These are phyloP conservation scores for Drosophila orena DNA, from an alignment of 1,140 invertebrate species.

Conservation along the genomic window DNA sequence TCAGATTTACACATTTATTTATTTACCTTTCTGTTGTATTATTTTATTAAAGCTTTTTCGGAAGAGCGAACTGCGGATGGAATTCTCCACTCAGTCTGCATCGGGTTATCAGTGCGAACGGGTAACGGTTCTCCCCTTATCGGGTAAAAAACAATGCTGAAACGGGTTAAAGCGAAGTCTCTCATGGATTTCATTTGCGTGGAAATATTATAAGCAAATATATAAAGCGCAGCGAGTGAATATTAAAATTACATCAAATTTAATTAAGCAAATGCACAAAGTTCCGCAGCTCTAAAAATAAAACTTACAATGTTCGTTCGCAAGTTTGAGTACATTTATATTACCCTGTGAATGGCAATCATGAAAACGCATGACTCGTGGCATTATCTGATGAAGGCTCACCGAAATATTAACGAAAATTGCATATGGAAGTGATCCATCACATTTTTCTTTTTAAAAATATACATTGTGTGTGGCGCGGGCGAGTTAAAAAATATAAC, in stretches of 20 bases:
- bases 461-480: conserved; percentile 45
- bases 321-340: conserved; percentile 10
- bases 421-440: conserved; percentile 83
- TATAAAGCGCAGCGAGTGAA: background rate
- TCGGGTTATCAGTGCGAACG: conserved; percentile 55
- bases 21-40: conserved; percentile 34
- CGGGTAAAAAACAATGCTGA: conserved; percentile 4
- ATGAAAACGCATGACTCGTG: conserved; percentile 50
- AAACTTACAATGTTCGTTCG: background rate
- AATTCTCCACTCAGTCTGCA: conserved; percentile 54
- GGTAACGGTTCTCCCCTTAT: conserved; percentile 26
- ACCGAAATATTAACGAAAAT: conserved; percentile 78
- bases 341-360: conserved; percentile 29
- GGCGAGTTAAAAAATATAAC: conserved; percentile 40
- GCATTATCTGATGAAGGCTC: conserved; percentile 50
- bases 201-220: background rate
- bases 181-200: background rate
- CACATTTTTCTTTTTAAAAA: conserved; percentile 55
- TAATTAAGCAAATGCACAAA: background rate
- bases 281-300: background rate
- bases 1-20: conserved; percentile 48
- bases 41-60: conserved; percentile 69
- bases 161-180: conserved; percentile 14
- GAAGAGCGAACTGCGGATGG: conserved; percentile 27
- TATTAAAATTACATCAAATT: too few relatives aligned